Evolutionary conservation across 2,888 invertebrate genomes (phyloP), one percentile per base, ranked within the genome.

Genomic region (Tenthredo amoena): DNA sequence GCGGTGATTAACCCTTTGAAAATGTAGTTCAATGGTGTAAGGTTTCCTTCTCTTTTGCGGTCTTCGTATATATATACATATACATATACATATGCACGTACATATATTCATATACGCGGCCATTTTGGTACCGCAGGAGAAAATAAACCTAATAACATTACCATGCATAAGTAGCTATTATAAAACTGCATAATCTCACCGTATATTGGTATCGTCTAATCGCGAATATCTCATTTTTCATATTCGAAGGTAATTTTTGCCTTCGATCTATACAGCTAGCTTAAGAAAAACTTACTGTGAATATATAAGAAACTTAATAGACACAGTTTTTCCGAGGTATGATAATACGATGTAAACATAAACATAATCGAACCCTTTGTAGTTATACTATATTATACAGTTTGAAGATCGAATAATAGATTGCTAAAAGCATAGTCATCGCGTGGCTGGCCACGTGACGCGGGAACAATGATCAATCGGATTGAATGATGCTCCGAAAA

Each of bases 21-120:
- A 89, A 89, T 89, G 87, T 89, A 90, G 89, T 87, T 87, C 90
- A 89, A 88, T 86, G 87, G 90, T 89, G 88, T 90, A 88, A 85
- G 43, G 77, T 89, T 89, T 89, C 89, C 84, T 81, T 77, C 31
- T 55, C 85, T 86, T 47, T 86, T 87, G 89, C 85, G 89, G 88
- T 88, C 89, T 89, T 88, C 87, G 87, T 55, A 50, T 12, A 55
- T 9, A 76, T 31, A 55, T 55, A 77, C 18, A 26, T 43, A 21
- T 12, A 74, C 47, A 26, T 21, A 2, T 37, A 43, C 12, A 18
- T 74, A 15, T 6, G 15, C 47, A 74, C n/a, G n/a, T 37, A 37
- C 37, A 47, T 74, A 6, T 26, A 47, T 47, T 47, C 43, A 15
- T 62, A 21, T 47, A 76, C 9, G 86, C 87, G 87, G 88, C 89